These are phyloP conservation scores for Orchesella cincta DNA, from an alignment of 1,140 invertebrate genomes.

Conservation along the genomic window DNA sequence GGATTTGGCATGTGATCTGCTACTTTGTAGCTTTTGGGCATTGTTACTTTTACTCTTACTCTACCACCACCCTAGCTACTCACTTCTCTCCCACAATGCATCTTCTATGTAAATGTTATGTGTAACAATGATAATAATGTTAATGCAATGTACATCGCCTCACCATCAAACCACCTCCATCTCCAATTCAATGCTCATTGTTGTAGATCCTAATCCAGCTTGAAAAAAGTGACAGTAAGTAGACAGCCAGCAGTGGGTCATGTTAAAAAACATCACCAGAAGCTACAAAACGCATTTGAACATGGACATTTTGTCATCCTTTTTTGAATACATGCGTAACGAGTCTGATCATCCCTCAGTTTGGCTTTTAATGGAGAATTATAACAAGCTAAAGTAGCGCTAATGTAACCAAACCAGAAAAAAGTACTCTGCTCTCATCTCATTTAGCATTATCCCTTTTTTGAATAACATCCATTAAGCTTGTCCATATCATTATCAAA, in stretches of 20 bases:
- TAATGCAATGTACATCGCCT: conserved; percentile 11
- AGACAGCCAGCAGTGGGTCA: conserved; percentile 23
- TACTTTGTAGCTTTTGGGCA: conserved; percentile 10
- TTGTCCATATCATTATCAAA: conserved; percentile 11
- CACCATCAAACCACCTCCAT: not conserved
- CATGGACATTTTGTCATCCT: not conserved
- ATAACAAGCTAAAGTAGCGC: not conserved
- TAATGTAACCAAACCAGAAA: not conserved
- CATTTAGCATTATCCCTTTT: conserved; percentile 22
- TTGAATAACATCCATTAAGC: conserved; percentile 24
- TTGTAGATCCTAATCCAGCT: conserved; percentile 3
- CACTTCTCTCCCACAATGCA: not conserved
- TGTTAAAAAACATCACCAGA: conserved; percentile 2
- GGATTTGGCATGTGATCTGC: too few species aligned
- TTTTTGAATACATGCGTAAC: not conserved
- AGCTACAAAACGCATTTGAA: not conserved
- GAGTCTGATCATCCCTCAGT: not conserved
- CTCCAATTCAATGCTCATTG: conserved; percentile 5
- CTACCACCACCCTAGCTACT: not conserved
- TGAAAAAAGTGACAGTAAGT: conserved; percentile 20
- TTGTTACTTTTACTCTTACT: conserved; percentile 27
- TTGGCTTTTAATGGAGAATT: conserved; percentile 7
- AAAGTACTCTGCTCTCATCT: not conserved
- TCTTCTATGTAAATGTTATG: not conserved
- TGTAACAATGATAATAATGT: too few species aligned